Percentiles rank a stretch among this genome's conserved stretches.
Conservation (phyloP, 2,797 vertebrate genomes). For the Muscicapa striata region DNA sequence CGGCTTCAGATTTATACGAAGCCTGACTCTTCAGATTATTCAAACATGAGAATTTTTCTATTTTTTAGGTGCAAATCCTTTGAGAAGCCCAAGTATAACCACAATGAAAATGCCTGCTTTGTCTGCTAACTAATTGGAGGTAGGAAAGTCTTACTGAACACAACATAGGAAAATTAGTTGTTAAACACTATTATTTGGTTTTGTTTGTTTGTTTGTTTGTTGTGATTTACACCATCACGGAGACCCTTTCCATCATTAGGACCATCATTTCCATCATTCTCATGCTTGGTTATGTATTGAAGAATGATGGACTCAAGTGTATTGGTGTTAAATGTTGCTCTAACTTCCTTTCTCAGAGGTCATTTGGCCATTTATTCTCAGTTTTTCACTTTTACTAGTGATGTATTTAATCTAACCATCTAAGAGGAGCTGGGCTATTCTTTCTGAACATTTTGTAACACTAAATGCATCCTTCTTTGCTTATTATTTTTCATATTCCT, state of each 20-base stretch:
- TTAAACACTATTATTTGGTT: neutral
- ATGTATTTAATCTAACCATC: neutral
- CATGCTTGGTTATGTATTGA: neutral
- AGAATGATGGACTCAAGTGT: neutral
- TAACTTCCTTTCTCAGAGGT: neutral
- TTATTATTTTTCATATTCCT: neutral
- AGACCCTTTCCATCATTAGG: neutral
- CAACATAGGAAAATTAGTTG: neutral
- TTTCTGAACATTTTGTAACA: neutral
- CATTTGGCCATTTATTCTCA: neutral
- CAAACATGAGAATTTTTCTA: neutral
- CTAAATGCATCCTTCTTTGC: neutral
- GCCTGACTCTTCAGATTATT: neutral
- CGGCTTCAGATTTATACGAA: neutral
- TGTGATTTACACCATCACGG: neutral
- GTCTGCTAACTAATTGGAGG: neutral
- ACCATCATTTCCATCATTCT: neutral
- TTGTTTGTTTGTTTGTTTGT: neutral
- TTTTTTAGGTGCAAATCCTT: neutral
- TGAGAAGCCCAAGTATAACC: neutral
- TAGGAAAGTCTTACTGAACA: neutral
- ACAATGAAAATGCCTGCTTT: neutral
- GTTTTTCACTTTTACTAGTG: neutral
- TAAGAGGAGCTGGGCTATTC: neutral
- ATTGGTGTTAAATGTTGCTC: neutral